Percentiles rank a stretch among this genome's conserved stretches.
phyloP scores from a whole-genome alignment of 92 coral and sea anemone species.

The Diadumene lineata region DNA sequence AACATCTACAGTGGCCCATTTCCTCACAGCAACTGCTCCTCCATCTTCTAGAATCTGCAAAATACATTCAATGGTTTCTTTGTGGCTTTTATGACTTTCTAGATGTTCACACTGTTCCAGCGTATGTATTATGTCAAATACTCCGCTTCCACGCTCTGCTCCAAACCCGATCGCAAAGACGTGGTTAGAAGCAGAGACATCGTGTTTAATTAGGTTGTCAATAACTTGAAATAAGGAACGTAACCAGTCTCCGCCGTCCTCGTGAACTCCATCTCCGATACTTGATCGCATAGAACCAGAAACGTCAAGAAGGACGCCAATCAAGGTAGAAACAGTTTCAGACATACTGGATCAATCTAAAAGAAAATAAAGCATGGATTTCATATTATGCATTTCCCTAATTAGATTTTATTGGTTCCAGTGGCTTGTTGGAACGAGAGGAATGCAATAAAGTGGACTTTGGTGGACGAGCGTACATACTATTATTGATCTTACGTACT shows the following conservation, averaged over 20 bases:
- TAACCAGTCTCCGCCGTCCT: constrained; percentile 54
- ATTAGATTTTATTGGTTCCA: too few species aligned
- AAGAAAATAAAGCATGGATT: too few species aligned
- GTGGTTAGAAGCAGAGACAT: constrained; percentile 41
- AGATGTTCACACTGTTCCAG: background rate
- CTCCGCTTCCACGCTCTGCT: background rate
- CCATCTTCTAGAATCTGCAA: constrained; percentile 20
- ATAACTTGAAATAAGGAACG: constrained; percentile 53
- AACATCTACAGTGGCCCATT: constrained; percentile 35
- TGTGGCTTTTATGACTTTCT: too few species aligned
- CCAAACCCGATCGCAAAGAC: constrained; percentile 59
- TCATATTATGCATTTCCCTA: too few species aligned
- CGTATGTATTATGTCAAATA: constrained; percentile 21
- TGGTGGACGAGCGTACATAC: too few species aligned
- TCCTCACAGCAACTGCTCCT: constrained; percentile 46
- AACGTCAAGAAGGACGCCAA: constrained; percentile 55
- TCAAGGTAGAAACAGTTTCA: too few species aligned
- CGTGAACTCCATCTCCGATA: constrained; percentile 30
- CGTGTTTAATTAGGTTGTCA: constrained; percentile 53
- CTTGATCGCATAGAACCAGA: constrained; percentile 49
- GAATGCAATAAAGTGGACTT: too few species aligned
- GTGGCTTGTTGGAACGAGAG: too few species aligned
- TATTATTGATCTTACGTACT: too few species aligned
- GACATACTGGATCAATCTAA: too few species aligned
- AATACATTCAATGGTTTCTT: constrained; percentile 22